Evolutionary conservation across 1,140 invertebrate genomes (phyloP).

Genomic region (Daktulosphaira vitifoliae): DNA sequence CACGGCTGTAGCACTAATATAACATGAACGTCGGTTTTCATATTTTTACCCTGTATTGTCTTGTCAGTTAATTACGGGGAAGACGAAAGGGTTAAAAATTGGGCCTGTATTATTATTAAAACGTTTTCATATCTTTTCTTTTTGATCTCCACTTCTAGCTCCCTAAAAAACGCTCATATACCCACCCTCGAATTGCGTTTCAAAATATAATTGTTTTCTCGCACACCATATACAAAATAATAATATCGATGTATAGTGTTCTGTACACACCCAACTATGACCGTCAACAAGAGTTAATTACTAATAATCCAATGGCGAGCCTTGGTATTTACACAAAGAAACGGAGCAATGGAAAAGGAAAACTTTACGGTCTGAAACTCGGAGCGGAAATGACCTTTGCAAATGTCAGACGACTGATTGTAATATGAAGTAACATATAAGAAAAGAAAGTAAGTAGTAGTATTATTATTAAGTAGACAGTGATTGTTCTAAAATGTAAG

Average conservation of each 20-base stretch:
- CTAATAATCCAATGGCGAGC: neutral
- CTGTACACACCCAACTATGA: neutral
- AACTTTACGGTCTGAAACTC: constrained; percentile 20
- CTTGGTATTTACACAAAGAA: constrained; percentile 16
- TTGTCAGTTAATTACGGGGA: constrained; percentile 31
- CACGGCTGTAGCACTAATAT: too few relatives aligned
- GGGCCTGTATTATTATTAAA: constrained; percentile 24
- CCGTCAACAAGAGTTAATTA: constrained; percentile 17
- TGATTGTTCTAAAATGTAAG: too few relatives aligned
- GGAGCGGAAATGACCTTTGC: constrained; percentile 31
- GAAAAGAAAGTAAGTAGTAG: constrained; percentile 10
- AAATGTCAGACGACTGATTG: constrained; percentile 25
- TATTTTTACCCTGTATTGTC: constrained; percentile 17
- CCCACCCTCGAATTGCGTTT: neutral
- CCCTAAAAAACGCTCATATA: neutral
- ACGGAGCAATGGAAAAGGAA: constrained; percentile 11
- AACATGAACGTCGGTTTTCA: constrained; percentile 13
- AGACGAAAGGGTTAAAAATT: constrained; percentile 27
- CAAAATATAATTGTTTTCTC: constrained; percentile 11
- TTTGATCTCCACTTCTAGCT: constrained; percentile 29
- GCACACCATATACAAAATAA: neutral
- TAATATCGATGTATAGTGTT: neutral
- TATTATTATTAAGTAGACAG: neutral
- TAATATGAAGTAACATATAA: neutral
- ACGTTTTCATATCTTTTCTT: constrained; percentile 28